These are phyloP conservation scores for Amphilophus citrinellus DNA, from an alignment of 2,113 vertebrate genomes.

Conservation along the genomic window DNA sequence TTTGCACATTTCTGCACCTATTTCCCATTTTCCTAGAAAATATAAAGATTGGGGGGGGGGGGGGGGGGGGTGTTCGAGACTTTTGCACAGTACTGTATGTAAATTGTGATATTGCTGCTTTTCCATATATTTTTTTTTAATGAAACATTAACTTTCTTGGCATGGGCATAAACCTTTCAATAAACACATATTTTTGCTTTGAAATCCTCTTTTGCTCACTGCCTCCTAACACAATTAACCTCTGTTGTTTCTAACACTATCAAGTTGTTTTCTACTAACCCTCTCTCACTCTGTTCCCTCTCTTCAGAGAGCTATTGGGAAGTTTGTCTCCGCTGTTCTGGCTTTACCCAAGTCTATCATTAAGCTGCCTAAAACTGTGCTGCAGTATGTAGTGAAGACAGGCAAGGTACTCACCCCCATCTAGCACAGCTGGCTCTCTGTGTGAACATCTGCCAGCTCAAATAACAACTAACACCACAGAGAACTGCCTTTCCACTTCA, in stretches of 20 bases:
- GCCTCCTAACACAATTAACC: constrained; percentile 4
- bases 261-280: constrained; percentile 82
- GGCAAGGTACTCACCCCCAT: constrained; percentile 90
- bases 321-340: constrained; percentile 97
- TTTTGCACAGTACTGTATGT: background rate
- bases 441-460: constrained; percentile 61
- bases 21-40: background rate
- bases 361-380: constrained; percentile 99
- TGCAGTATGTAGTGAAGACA: constrained; percentile 97
- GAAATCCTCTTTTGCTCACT: background rate
- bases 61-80: background rate
- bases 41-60: background rate
- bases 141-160: background rate
- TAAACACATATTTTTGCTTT: background rate
- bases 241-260: constrained; percentile 16
- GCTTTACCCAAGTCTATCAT: constrained; percentile 98
- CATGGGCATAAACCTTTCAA: background rate
- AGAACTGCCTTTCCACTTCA: constrained; percentile 79
- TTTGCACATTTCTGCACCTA: background rate
- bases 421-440: constrained; percentile 54
- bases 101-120: background rate
- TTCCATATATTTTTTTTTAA: background rate
- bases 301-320: constrained; percentile 97
- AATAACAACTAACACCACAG: background rate
- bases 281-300: constrained; percentile 86